phyloP scores from a whole-genome alignment of 2,113 vertebrate species.

The Spea multiplicata region DNA sequence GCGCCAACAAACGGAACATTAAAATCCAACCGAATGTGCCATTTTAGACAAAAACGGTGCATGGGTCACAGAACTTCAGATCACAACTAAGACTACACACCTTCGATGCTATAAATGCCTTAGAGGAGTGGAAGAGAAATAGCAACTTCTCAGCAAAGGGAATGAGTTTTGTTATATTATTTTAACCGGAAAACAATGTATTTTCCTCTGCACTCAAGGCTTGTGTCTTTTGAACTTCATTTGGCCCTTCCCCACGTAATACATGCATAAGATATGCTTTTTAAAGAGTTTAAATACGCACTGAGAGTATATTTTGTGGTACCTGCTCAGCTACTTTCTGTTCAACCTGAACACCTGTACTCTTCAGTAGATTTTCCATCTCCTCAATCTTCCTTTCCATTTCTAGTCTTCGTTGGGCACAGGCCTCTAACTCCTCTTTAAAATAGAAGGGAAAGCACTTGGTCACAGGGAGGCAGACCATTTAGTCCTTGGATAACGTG shows the following conservation, averaged over 20 bases:
- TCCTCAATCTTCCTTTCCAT: conserved; percentile 69
- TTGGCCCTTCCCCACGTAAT: not conserved
- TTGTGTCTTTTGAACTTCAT: no score
- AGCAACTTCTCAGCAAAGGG: not conserved
- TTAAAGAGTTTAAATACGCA: not conserved
- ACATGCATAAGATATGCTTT: not conserved
- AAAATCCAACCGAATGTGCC: no score
- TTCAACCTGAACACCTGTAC: conserved; percentile 52
- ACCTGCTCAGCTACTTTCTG: conserved; percentile 55
- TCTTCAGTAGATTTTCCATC: conserved; percentile 66
- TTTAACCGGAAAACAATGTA: not conserved
- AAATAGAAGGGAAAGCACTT: not conserved
- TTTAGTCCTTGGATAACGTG: no score
- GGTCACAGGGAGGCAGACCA: not conserved
- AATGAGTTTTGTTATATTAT: not conserved
- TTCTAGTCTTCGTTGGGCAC: conserved; percentile 64
- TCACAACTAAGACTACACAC: no score
- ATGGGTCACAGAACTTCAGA: no score
- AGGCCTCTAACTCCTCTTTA: conserved; percentile 66
- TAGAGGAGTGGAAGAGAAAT: no score
- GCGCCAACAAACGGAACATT: no score
- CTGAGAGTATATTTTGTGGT: conserved; percentile 4
- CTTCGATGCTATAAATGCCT: no score
- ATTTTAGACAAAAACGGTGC: no score
- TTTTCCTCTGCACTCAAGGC: not conserved